Conservation (phyloP, 2,113 vertebrate species). For the Podilymbus podiceps region DNA sequence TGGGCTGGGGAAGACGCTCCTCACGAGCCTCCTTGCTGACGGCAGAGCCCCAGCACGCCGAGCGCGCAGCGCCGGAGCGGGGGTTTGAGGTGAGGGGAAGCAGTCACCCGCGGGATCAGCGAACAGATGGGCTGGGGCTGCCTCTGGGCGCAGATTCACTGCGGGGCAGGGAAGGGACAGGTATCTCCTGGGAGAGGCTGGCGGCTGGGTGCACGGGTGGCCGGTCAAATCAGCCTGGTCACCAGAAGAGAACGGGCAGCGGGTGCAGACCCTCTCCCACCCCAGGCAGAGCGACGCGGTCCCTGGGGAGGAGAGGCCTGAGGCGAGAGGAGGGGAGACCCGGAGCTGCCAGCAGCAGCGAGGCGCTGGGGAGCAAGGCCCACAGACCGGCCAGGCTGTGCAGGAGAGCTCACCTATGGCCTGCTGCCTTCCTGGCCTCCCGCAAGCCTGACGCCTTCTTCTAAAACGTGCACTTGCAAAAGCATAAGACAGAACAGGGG, state of each 20-base stretch:
- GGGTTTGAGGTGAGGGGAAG: background rate
- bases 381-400: background rate
- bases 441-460: background rate
- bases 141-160: background rate
- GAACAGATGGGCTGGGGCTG: background rate
- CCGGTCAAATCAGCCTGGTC: background rate
- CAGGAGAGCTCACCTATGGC: background rate
- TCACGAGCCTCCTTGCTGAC: background rate
- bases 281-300: background rate
- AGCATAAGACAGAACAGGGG: background rate
- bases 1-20: background rate
- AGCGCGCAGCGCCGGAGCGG: background rate
- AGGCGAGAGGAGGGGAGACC: background rate
- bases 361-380: background rate
- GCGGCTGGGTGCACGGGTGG: background rate
- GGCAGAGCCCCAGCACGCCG: background rate
- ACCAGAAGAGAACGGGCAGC: background rate
- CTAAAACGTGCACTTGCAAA: background rate
- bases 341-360: background rate
- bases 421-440: background rate
- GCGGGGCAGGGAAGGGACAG: background rate
- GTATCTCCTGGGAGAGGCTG: background rate
- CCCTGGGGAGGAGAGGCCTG: background rate
- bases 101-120: background rate
- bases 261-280: background rate